Evolutionary conservation across 2,797 vertebrate species (phyloP).

Genomic region (Sebastiscus albofasciatus): DNA sequence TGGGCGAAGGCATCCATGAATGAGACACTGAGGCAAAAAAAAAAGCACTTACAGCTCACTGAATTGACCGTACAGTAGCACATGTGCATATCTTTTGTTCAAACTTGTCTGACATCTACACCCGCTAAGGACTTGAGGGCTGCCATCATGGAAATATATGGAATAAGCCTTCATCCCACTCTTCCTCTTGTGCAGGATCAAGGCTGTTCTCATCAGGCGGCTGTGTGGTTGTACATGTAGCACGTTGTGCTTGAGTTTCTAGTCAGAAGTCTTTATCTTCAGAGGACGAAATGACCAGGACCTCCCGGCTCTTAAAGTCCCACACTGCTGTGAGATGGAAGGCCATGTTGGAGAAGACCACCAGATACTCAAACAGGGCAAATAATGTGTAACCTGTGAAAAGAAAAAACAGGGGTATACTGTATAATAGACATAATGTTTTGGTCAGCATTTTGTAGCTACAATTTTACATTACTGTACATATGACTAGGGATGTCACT

Average conservation of each 20-base stretch:
- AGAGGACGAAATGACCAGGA: constrained; percentile 86
- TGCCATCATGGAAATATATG: constrained; percentile 56
- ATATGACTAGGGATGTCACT: no score
- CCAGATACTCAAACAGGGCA: constrained; percentile 92
- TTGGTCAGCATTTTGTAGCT: background rate
- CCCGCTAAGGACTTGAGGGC: background rate
- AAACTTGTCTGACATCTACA: constrained; percentile 14
- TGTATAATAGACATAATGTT: background rate
- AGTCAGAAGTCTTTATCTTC: constrained; percentile 90
- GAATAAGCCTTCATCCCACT: constrained; percentile 53
- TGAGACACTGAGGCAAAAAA: constrained; percentile 30
- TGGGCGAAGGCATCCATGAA: constrained; percentile 29
- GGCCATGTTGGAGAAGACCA: constrained; percentile 95
- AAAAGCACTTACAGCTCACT: background rate
- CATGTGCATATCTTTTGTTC: constrained; percentile 18
- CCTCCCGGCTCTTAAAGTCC: constrained; percentile 92
- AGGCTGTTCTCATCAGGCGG: constrained; percentile 17
- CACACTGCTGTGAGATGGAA: constrained; percentile 95
- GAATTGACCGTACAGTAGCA: background rate
- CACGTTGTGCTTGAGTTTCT: constrained; percentile 18
- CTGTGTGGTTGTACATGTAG: constrained; percentile 1
- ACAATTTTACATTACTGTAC: background rate
- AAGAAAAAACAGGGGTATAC: background rate
- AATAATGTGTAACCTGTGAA: constrained; percentile 89
- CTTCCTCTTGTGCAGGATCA: constrained; percentile 28